Conservation (phyloP, 1,140 invertebrate species). For the Apis mellifera region Amel_HAv3.1 CM009934.2:3035001-3035500, state of each 20-base stretch:
- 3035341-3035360: not conserved
- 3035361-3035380: slow-evolving; percentile 40
- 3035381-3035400: slow-evolving; percentile 3
- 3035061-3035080: not conserved
- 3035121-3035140: not conserved
- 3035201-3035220: no score
- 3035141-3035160: not conserved
- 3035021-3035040: slow-evolving; percentile 21
- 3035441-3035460: slow-evolving; percentile 28
- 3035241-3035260: no score
- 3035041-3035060: slow-evolving; percentile 12
- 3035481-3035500: not conserved
- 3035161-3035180: no score
- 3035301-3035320: no score
- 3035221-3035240: no score
- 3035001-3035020: not conserved
- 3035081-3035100: not conserved
- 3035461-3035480: slow-evolving; percentile 28
- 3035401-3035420: slow-evolving; percentile 37
- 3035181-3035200: no score
- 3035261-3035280: no score
- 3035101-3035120: no score
- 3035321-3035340: not conserved
- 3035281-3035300: no score
- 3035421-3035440: slow-evolving; percentile 32